These are phyloP conservation scores for Harmothoe impar DNA, from an alignment of 2,888 invertebrate genomes.

Conservation along the genomic window DNA sequence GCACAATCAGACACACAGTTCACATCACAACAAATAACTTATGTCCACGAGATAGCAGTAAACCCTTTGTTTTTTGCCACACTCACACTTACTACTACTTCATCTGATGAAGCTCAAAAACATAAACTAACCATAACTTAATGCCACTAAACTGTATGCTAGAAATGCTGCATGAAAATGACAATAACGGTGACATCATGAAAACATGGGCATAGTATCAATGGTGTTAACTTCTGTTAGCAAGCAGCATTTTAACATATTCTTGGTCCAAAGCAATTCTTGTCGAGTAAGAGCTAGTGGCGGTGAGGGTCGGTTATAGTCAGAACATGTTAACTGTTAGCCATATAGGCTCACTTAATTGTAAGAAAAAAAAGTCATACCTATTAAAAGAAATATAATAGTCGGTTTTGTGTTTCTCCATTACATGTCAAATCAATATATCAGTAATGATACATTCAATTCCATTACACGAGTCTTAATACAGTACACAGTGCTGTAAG, in stretches of 20 bases:
- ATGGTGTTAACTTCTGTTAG: neutral
- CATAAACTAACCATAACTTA: slow-evolving; percentile 18
- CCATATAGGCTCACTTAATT: neutral
- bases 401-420: no score
- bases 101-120: neutral
- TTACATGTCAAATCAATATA: no score
- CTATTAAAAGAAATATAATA: no score
- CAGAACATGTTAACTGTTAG: neutral
- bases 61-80: slow-evolving; percentile 9
- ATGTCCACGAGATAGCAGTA: slow-evolving; percentile 21
- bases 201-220: slow-evolving; percentile 3
- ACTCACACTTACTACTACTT: neutral
- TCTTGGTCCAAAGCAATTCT: neutral
- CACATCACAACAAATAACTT: neutral
- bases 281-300: neutral
- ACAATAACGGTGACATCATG: slow-evolving; percentile 7
- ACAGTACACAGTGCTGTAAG: no score
- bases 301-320: neutral
- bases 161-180: neutral
- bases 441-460: no score
- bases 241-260: neutral
- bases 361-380: no score
- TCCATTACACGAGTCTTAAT: no score
- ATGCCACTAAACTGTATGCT: neutral
- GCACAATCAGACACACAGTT: neutral